Evolutionary conservation across 2,113 vertebrate species (phyloP).

Genomic region (Sorex araneus): DNA sequence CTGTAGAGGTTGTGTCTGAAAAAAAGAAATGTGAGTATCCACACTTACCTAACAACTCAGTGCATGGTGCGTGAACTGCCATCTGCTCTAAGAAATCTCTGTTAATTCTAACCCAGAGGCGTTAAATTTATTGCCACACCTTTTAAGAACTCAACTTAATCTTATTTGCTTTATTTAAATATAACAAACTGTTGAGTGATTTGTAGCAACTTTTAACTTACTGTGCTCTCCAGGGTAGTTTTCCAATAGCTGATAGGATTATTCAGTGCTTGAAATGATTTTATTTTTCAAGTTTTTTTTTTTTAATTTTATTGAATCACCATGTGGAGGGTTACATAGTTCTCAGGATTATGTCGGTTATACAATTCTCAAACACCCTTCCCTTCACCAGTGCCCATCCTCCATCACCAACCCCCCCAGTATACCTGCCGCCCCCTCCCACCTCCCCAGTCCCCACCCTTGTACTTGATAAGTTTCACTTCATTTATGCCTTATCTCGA

Average conservation of each 20-base stretch:
- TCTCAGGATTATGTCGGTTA: too few relatives aligned
- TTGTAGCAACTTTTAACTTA: background rate
- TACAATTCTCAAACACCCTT: too few relatives aligned
- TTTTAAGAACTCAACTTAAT: background rate
- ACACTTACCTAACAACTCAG: background rate
- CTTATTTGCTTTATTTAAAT: background rate
- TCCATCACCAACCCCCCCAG: too few relatives aligned
- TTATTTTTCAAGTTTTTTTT: too few relatives aligned
- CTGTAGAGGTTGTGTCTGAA: background rate
- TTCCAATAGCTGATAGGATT: background rate
- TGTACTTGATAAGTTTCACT: too few relatives aligned
- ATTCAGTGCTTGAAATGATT: background rate
- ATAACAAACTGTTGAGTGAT: conserved; percentile 11
- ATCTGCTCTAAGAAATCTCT: background rate
- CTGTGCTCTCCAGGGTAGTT: background rate
- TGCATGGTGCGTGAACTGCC: accelerated
- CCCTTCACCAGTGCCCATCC: too few relatives aligned
- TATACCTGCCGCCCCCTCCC: too few relatives aligned
- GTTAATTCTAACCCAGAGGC: background rate
- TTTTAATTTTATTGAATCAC: too few relatives aligned
- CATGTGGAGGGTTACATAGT: too few relatives aligned
- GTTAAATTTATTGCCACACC: background rate
- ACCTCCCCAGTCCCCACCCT: too few relatives aligned
- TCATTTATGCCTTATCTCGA: too few relatives aligned
- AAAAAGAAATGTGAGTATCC: conserved; percentile 62